Conservation (phyloP, 2,888 invertebrate genomes). For the Troilus luridus region DNA sequence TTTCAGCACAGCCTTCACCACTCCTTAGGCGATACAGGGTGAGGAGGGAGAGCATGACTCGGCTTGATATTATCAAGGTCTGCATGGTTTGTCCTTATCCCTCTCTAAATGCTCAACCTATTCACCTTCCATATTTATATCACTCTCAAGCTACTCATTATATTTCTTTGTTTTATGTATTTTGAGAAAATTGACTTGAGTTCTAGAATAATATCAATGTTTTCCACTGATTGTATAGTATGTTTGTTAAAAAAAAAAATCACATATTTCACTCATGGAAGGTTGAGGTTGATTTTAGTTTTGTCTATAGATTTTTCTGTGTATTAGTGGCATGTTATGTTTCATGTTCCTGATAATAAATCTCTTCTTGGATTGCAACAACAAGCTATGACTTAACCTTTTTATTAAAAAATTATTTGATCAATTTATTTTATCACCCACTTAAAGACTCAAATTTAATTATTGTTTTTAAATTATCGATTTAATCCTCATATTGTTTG, state of each 20-base stretch:
- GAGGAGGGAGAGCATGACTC: constrained; percentile 94
- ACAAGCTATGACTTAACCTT: too few relatives aligned
- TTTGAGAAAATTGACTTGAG: neutral
- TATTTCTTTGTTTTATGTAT: neutral
- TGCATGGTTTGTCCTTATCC: constrained; percentile 60
- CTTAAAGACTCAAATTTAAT: too few relatives aligned
- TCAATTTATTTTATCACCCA: neutral
- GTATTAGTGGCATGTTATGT: neutral
- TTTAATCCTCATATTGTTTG: neutral
- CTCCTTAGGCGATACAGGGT: constrained; percentile 74
- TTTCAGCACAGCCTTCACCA: constrained; percentile 66
- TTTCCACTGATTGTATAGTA: neutral
- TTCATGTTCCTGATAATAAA: neutral
- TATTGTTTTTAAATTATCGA: too few relatives aligned
- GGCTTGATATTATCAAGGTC: constrained; percentile 91
- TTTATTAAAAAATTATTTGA: neutral
- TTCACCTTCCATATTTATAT: constrained; percentile 7
- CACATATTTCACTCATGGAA: neutral
- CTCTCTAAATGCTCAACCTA: neutral
- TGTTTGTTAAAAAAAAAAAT: neutral
- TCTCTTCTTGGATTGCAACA: neutral
- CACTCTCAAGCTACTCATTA: constrained; percentile 22
- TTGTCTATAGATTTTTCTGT: neutral
- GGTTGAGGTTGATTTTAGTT: neutral
- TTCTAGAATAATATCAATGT: neutral